Percentiles rank a stretch among this genome's conserved stretches.
Conservation (phyloP, 2,113 vertebrate genomes). For the Fregetta grallaria region DNA sequence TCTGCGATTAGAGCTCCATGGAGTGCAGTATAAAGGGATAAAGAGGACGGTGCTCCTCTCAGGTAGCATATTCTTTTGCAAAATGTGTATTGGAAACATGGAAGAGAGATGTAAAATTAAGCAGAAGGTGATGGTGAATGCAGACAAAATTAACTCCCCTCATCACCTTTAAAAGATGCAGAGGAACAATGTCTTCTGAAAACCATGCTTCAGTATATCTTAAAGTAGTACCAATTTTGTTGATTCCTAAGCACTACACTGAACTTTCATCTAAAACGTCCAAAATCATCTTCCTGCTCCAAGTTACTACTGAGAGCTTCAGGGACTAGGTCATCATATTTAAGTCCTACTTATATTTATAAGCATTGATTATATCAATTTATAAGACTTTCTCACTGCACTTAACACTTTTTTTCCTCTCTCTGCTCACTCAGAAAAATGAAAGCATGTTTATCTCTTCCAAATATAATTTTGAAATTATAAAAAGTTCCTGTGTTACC, state of each 20-base stretch:
- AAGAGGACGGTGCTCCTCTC: neutral
- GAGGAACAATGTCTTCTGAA: neutral
- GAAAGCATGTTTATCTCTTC: neutral
- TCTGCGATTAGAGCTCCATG: neutral
- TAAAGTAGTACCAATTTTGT: neutral
- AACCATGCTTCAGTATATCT: neutral
- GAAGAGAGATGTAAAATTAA: neutral
- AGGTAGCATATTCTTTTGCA: neutral
- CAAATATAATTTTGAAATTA: neutral
- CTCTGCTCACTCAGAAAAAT: neutral
- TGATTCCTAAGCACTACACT: neutral
- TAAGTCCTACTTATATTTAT: neutral
- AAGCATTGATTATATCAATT: too few relatives aligned
- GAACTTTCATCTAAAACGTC: neutral
- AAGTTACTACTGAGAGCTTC: neutral
- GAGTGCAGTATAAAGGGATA: neutral
- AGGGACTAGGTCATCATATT: neutral
- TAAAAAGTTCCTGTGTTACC: conserved; percentile 22
- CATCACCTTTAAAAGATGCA: neutral
- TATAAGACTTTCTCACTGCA: neutral
- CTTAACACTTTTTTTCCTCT: neutral
- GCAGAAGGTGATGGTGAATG: neutral
- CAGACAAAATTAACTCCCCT: neutral
- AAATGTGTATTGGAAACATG: neutral
- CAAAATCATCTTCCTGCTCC: neutral